Conservation (phyloP, 2,113 vertebrate genomes). For the Azemiops feae region DNA sequence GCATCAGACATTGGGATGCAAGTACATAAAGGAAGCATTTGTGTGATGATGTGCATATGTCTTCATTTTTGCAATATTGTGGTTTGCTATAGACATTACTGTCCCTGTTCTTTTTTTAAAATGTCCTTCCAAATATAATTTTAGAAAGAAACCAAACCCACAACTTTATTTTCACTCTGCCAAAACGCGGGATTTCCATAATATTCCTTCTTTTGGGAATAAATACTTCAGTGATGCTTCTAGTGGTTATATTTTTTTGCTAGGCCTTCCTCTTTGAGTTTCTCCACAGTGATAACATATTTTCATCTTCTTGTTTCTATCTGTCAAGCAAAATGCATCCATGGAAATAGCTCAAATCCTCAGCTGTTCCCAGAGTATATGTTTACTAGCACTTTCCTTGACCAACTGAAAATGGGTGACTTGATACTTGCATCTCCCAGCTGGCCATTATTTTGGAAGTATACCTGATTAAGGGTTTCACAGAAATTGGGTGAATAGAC, state of each 20-base stretch:
- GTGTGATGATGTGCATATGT: not conserved
- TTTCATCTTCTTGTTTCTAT: not conserved
- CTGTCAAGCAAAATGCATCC: not conserved
- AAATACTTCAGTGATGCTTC: not conserved
- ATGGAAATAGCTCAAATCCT: not conserved
- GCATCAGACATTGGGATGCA: not conserved
- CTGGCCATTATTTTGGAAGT: not conserved
- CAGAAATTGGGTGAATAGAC: not conserved
- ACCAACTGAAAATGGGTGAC: not conserved
- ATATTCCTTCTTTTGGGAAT: not conserved
- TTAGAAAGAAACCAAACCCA: not conserved
- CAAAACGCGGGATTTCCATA: not conserved
- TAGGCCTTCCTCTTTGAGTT: not conserved
- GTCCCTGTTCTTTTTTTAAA: not conserved
- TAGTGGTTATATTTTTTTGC: not conserved
- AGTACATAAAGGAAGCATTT: not conserved
- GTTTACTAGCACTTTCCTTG: not conserved
- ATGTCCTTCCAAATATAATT: not conserved
- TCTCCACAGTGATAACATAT: not conserved
- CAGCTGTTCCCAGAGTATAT: not conserved
- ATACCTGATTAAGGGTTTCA: not conserved
- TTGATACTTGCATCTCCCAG: not conserved
- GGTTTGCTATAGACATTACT: not conserved
- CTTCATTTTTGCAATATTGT: not conserved
- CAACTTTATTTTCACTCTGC: not conserved